A percentile compares a stretch with the other conserved stretches of the same genome.
Evolutionary conservation across 2,888 invertebrate species (phyloP).

Genomic region (Odontothrips loti): DNA sequence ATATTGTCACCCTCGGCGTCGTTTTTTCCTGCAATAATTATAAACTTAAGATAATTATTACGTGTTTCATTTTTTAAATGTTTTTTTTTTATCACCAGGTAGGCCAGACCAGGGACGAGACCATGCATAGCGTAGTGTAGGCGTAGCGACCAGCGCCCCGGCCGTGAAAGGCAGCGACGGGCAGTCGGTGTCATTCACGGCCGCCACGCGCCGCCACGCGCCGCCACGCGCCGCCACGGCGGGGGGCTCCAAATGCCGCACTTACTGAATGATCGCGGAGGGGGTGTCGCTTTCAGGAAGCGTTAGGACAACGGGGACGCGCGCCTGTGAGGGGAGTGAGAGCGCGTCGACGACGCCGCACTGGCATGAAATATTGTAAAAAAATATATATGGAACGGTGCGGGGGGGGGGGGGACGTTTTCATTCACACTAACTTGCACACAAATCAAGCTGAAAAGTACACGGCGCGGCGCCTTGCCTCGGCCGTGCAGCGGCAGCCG

Average conservation of each 20-base stretch:
- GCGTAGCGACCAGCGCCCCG: not conserved
- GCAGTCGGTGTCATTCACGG: not conserved
- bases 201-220: not conserved
- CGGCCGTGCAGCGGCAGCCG: not conserved
- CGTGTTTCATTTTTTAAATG: too few relatives aligned
- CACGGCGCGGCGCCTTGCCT: conserved; percentile 4
- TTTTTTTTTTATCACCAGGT: too few relatives aligned
- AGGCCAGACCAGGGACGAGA: too few relatives aligned
- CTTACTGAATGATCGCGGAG: conserved; percentile 10
- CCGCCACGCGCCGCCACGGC: not conserved
- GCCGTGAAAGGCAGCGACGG: not conserved
- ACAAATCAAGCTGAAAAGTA: conserved; percentile 21
- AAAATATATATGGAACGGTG: not conserved
- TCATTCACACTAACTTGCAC: conserved; percentile 24
- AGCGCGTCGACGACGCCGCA: not conserved
- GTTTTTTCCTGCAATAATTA: too few relatives aligned
- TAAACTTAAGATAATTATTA: too few relatives aligned
- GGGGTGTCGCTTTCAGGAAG: not conserved
- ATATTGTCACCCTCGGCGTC: too few relatives aligned
- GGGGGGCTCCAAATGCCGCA: not conserved
- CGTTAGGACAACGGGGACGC: not conserved
- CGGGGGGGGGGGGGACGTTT: not conserved
- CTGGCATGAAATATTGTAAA: not conserved
- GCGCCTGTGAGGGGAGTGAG: not conserved
- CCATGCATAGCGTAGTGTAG: too few relatives aligned